Evolutionary conservation across 2,888 invertebrate species (phyloP), one percentile per base, ranked within the genome.

Genomic region (Megastigmus dorsalis): DNA sequence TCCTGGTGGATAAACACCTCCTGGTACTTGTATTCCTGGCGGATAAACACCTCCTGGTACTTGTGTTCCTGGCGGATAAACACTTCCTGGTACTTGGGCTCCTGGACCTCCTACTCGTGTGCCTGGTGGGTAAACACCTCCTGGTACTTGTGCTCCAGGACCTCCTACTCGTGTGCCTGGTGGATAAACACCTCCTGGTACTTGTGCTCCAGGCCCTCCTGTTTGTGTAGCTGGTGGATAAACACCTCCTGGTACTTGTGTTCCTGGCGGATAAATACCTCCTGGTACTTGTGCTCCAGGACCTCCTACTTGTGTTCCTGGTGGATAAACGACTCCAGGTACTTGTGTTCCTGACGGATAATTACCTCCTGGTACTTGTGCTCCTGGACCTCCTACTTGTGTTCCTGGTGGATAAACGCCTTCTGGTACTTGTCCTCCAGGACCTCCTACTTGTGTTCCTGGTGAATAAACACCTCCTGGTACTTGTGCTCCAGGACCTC

Each of bases 311-410:
- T 55, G 55, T 15, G 45, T 57, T 36, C 69, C 78, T 55, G 78
- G 57, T 50, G 28, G 68, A 20, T 52, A 54, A 3, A 78, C 0
- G 59, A 66, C 77, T 18, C 78, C 74, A 52, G 78, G 70, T 38
- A 77, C 50, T 52, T 3, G 20, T 13, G 33, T 33, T 41, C 66
- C 78, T 60, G 30, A 62, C 0, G 66, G 45, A 13, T 72, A 76
- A 23, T 77, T 77, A 45, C 70, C 62, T 45, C 9, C 26, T 36
- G 33, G 68, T 38, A 63, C 33, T 69, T 55, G 57, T 15, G 72
- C 52, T 54, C 76, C 78, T 43, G 77, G 41, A 20, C 74, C 60
- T 26, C 71, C 78, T 45, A 63, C 67, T 57, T 65, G 72, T 7
- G 75, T 43, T 66, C 75, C 75, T 20, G 79, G 78, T 26, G 71